Evolutionary conservation across 1,140 invertebrate species (phyloP).

Genomic region (Brachystomella parvula): DNA sequence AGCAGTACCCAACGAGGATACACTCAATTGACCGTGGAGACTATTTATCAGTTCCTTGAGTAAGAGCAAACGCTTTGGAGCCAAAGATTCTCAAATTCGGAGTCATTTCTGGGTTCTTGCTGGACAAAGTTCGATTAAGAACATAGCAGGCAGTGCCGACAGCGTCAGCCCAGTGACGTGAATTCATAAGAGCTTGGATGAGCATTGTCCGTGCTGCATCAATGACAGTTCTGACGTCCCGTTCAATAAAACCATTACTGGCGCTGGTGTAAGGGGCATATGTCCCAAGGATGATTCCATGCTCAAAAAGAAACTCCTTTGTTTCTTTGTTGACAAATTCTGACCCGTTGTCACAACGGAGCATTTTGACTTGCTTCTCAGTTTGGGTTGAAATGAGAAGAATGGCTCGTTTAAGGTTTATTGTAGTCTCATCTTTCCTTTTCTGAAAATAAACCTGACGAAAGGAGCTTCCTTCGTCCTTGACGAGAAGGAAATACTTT

Average conservation of each 20-base stretch:
- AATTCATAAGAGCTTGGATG: neutral
- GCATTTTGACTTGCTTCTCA: conserved; percentile 12
- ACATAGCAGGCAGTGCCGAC: conserved; percentile 2
- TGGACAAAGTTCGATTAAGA: conserved; percentile 11
- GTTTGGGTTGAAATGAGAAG: conserved; percentile 18
- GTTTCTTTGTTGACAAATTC: conserved; percentile 2
- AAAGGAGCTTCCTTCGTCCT: conserved; percentile 12
- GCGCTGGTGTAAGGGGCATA: conserved; percentile 11
- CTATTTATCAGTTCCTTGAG: neutral
- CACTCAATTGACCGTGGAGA: neutral
- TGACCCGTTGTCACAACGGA: conserved; percentile 18
- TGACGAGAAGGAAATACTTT: conserved; percentile 9
- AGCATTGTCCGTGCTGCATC: conserved; percentile 23
- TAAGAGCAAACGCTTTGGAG: conserved; percentile 11
- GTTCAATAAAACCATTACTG: conserved; percentile 22
- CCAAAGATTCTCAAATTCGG: conserved; percentile 15
- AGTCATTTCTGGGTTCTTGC: conserved; percentile 16
- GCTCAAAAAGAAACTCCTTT: conserved; percentile 4
- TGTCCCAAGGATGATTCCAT: conserved; percentile 6
- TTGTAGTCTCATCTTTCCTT: neutral
- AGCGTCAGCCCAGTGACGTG: conserved; percentile 20
- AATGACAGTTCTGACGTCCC: conserved; percentile 10
- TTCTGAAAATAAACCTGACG: conserved; percentile 2
- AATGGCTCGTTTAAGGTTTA: neutral
- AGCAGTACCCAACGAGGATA: neutral